Conservation (phyloP, 2,888 invertebrate genomes). For the Gastracanthus pulcherrimus region DNA sequence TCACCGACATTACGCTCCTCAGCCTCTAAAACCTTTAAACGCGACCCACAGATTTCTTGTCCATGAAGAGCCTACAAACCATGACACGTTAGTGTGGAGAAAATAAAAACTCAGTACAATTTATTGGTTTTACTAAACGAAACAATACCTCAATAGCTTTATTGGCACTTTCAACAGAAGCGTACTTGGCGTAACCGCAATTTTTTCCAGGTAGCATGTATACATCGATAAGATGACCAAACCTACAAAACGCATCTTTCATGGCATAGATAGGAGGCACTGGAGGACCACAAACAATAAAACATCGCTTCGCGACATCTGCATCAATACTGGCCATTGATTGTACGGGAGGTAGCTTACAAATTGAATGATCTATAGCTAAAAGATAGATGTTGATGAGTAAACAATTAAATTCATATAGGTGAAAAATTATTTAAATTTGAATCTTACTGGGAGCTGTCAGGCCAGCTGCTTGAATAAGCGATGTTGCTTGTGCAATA, state of each 20-base stretch:
- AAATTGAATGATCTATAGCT: constrained; percentile 68
- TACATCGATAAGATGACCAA: constrained; percentile 93
- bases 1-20: constrained; percentile 82
- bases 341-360: constrained; percentile 85
- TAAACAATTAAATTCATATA: neutral
- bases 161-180: constrained; percentile 86
- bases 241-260: constrained; percentile 93
- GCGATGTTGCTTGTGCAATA: constrained; percentile 87
- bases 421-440: neutral
- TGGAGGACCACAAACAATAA: constrained; percentile 75
- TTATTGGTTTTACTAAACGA: neutral
- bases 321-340: constrained; percentile 85
- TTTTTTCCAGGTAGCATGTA: constrained; percentile 93
- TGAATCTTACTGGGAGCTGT: constrained; percentile 72
- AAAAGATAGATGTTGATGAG: neutral
- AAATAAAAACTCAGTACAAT: neutral
- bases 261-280: constrained; percentile 88
- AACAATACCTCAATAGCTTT: constrained; percentile 83
- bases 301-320: constrained; percentile 82
- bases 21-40: constrained; percentile 93
- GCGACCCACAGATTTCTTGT: constrained; percentile 91
- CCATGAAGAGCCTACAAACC: constrained; percentile 83
- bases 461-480: constrained; percentile 83
- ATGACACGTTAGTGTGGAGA: neutral
- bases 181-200: constrained; percentile 95